Conservation (phyloP, 2,797 vertebrate species). For the Orientallactaga sibirica region DNA sequence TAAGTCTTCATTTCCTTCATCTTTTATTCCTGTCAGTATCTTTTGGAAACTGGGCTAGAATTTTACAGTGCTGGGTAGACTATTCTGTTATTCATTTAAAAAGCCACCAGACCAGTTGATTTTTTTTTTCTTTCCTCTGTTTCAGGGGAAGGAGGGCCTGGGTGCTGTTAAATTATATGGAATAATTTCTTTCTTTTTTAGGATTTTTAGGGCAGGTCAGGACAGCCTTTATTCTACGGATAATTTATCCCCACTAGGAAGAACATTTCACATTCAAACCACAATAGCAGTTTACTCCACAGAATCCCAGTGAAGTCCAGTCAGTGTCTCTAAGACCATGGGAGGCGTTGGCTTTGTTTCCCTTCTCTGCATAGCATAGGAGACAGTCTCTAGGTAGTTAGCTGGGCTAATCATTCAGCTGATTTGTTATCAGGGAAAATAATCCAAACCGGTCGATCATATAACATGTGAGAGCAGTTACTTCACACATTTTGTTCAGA, state of each 20-base stretch:
- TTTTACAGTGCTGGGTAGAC: background rate
- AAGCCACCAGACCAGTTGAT: background rate
- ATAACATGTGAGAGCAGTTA: background rate
- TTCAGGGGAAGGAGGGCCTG: too few species aligned
- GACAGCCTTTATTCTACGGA: background rate
- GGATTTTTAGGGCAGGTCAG: background rate
- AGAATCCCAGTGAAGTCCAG: background rate
- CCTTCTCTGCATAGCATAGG: background rate
- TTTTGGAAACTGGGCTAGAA: background rate
- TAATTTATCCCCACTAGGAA: background rate
- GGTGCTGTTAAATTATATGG: background rate
- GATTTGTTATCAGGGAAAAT: background rate
- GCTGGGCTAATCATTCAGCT: background rate
- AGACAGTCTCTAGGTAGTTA: background rate
- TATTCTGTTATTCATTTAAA: background rate
- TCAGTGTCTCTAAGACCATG: background rate
- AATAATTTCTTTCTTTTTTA: background rate
- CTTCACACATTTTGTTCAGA: background rate
- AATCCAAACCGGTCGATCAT: background rate
- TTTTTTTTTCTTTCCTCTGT: conserved; percentile 2
- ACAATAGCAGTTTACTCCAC: background rate
- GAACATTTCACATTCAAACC: background rate
- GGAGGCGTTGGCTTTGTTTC: background rate
- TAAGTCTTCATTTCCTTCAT: background rate
- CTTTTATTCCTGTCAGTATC: background rate